These are phyloP conservation scores for Daboia siamensis DNA, from an alignment of 2,113 vertebrate species.

Conservation along the genomic window DNA sequence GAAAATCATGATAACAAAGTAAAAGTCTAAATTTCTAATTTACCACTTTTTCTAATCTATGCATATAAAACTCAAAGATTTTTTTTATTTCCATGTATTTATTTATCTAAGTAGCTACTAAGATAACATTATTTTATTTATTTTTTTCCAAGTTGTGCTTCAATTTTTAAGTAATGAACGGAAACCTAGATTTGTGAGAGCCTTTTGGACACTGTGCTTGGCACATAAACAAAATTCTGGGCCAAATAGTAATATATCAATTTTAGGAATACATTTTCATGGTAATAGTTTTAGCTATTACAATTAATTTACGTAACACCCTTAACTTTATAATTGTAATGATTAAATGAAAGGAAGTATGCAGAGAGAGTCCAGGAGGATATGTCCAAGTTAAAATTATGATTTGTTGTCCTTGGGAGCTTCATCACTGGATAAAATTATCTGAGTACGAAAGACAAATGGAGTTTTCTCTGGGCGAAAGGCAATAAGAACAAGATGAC, in stretches of 20 bases:
- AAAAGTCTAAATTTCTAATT: background rate
- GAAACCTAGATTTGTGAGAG: background rate
- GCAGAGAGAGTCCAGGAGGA: background rate
- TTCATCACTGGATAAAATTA: background rate
- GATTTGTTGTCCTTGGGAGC: background rate
- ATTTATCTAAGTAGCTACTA: background rate
- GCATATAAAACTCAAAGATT: background rate
- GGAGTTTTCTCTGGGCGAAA: background rate
- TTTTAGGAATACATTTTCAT: background rate
- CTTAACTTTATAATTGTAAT: background rate
- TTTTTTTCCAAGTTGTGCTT: background rate
- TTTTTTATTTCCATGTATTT: background rate
- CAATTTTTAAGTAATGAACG: background rate
- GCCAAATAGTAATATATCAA: background rate
- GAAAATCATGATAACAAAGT: background rate
- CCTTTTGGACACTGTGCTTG: background rate
- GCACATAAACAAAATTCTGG: background rate
- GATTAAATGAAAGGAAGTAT: background rate
- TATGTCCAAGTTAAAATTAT: background rate
- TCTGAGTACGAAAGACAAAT: background rate
- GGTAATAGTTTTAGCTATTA: background rate
- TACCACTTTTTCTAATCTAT: background rate
- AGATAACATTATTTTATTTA: background rate
- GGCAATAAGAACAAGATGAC: background rate
- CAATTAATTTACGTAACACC: background rate